Evolutionary conservation across 2,797 vertebrate species (phyloP).

Genomic region (Acanthornis magna): DNA sequence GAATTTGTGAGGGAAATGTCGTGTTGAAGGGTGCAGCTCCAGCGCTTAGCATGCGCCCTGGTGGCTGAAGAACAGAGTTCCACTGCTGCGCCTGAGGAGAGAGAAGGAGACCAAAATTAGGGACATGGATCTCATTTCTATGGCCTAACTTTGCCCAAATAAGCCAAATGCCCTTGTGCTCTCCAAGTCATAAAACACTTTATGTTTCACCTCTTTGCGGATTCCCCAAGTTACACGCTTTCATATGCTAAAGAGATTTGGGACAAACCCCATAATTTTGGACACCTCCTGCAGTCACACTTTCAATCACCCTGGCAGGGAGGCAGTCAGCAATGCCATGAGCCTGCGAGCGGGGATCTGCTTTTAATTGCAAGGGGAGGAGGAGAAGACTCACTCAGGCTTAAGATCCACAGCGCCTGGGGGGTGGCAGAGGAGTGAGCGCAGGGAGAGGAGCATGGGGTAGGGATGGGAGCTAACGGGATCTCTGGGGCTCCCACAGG

Average conservation of each 20-base stretch:
- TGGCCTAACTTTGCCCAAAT: background rate
- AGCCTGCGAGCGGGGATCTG: background rate
- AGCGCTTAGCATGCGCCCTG: background rate
- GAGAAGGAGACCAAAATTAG: background rate
- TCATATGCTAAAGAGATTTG: background rate
- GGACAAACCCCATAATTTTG: background rate
- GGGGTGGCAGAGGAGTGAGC: background rate
- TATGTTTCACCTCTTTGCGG: background rate
- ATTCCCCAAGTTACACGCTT: background rate
- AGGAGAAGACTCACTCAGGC: background rate
- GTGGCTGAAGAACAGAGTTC: background rate
- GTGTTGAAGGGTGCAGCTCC: background rate
- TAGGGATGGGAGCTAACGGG: background rate
- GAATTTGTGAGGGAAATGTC: background rate
- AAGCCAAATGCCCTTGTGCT: background rate
- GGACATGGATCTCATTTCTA: background rate
- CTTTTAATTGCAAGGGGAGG: conserved; percentile 17
- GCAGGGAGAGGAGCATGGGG: fast-evolving
- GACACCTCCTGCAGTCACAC: background rate
- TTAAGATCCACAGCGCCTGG: background rate
- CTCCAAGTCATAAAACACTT: background rate
- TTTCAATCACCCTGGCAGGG: background rate
- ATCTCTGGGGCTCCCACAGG: background rate
- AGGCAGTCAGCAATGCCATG: background rate
- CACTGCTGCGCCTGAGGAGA: background rate